Conservation (phyloP, 2,113 vertebrate species). For the Charadrius vociferus region DNA sequence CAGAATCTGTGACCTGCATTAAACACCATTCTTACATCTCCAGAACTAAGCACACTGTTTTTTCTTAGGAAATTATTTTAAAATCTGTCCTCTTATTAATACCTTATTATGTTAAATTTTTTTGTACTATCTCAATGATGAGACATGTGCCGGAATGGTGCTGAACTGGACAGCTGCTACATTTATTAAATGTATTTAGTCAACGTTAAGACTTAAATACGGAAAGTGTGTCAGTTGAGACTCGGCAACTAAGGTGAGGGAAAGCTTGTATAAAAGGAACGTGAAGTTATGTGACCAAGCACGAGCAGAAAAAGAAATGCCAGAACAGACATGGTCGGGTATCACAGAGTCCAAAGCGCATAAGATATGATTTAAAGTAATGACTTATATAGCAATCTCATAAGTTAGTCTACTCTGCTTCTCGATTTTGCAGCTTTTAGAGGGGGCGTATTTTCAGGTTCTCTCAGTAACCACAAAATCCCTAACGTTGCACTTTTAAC, state of each 20-base stretch:
- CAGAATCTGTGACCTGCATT: background rate
- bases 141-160: background rate
- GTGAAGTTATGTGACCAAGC: background rate
- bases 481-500: background rate
- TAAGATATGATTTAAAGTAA: background rate
- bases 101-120: background rate
- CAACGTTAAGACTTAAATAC: background rate
- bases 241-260: background rate
- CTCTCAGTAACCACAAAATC: background rate
- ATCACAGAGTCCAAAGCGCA: background rate
- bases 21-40: background rate
- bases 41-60: background rate
- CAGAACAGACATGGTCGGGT: background rate
- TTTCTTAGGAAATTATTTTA: background rate
- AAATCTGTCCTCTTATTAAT: background rate
- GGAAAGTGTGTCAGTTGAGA: background rate
- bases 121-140: fast-evolving
- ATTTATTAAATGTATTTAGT: background rate
- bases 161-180: background rate
- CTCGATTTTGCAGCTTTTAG: background rate
- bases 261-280: background rate
- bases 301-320: background rate
- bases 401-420: background rate
- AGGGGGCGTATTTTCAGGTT: background rate
- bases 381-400: background rate